Evolutionary conservation across 2,888 invertebrate species (phyloP).

Genomic region (Arrhopalites spinosus): DNA sequence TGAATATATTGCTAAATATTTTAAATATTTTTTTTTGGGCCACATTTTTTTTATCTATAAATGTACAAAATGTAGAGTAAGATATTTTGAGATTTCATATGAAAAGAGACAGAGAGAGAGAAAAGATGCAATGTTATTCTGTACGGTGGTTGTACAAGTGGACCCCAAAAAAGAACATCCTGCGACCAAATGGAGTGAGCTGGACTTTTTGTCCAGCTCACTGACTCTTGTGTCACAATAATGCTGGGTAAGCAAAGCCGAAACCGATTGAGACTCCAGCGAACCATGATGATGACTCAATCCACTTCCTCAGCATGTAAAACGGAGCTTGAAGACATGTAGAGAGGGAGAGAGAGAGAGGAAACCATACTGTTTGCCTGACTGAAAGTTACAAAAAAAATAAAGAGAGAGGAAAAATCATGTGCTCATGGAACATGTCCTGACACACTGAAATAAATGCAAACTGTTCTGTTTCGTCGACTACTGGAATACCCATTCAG

Average conservation of each 20-base stretch:
- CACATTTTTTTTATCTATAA: no score
- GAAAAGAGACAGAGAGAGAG: no score
- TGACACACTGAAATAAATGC: slow-evolving; percentile 15
- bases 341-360: not conserved
- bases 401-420: not conserved
- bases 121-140: no score
- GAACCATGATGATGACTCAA: slow-evolving; percentile 31
- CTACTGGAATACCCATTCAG: no score
- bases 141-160: no score
- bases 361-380: slow-evolving; percentile 8
- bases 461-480: not conserved
- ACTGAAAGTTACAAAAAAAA: not conserved
- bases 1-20: no score
- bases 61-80: no score
- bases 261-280: slow-evolving; percentile 31
- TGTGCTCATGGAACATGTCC: slow-evolving; percentile 1
- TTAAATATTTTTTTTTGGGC: no score
- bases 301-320: slow-evolving; percentile 19
- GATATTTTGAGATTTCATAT: no score
- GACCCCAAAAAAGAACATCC: not conserved
- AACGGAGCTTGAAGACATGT: not conserved
- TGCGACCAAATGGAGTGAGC: slow-evolving; percentile 18
- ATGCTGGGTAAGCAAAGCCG: slow-evolving; percentile 5
- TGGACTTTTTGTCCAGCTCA: slow-evolving; percentile 31
- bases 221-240: slow-evolving; percentile 28